Conservation (phyloP, 2,797 vertebrate species). For the Alauda arvensis region DNA sequence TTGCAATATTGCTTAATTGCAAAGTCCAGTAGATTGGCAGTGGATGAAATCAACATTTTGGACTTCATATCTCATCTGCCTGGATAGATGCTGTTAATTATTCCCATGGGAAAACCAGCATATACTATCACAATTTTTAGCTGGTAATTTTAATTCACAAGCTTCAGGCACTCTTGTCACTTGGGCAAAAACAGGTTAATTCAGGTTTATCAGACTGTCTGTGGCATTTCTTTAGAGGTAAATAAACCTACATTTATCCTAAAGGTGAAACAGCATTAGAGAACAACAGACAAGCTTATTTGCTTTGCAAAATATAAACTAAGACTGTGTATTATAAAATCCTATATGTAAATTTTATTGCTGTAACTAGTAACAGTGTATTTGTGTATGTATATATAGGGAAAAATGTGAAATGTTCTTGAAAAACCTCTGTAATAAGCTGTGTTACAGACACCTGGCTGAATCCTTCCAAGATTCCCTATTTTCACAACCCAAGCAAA, state of each 20-base stretch:
- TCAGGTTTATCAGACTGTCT: neutral
- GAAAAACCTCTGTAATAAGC: slow-evolving; percentile 10
- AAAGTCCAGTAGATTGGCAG: neutral
- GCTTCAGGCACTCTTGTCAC: neutral
- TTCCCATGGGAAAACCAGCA: neutral
- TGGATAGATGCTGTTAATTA: neutral
- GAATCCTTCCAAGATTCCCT: slow-evolving; percentile 24
- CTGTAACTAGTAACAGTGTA: neutral
- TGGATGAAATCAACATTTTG: neutral
- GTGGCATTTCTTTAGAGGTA: neutral
- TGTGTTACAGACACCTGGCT: slow-evolving; percentile 2
- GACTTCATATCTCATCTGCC: neutral
- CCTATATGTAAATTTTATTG: neutral
- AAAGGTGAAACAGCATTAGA: neutral
- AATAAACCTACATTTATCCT: neutral
- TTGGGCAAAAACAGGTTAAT: neutral
- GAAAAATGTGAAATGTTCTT: neutral
- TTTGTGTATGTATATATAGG: neutral
- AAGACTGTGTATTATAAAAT: neutral
- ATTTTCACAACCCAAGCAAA: slow-evolving; percentile 18
- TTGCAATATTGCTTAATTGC: neutral
- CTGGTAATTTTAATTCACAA: neutral
- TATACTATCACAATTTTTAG: neutral
- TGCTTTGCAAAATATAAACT: neutral
- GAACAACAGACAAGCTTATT: neutral